A percentile compares a stretch with the other conserved stretches of the same genome.
Conservation (phyloP, 1,140 invertebrate genomes). For the Brachionus asplanchnoidis region DNA sequence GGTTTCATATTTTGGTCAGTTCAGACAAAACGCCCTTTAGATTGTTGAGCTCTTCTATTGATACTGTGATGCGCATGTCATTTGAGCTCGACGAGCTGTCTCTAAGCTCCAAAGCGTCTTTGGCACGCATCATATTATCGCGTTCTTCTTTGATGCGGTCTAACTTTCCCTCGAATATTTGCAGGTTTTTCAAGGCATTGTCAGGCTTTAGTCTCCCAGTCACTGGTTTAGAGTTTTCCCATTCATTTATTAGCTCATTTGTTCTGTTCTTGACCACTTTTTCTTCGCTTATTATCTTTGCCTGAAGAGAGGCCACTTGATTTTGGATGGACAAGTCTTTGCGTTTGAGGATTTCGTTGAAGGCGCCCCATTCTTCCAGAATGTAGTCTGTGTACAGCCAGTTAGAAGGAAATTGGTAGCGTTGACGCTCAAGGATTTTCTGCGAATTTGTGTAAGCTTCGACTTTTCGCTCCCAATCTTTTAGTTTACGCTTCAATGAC, state of each 20-base stretch:
- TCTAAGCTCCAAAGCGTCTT: constrained; percentile 92
- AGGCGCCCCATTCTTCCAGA: constrained; percentile 98
- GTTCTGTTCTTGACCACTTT: constrained; percentile 91
- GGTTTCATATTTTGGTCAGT: constrained; percentile 86
- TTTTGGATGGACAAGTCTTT: constrained; percentile 96
- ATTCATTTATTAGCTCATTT: constrained; percentile 82
- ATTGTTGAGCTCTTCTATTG: constrained; percentile 73
- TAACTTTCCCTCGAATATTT: constrained; percentile 90
- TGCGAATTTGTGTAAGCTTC: constrained; percentile 78
- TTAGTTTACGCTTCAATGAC: constrained; percentile 87
- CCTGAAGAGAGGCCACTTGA: constrained; percentile 77
- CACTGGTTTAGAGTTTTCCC: constrained; percentile 90
- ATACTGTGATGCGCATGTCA: constrained; percentile 82
- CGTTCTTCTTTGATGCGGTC: constrained; percentile 89
- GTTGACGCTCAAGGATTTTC: constrained; percentile 86
- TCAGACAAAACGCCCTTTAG: constrained; percentile 80
- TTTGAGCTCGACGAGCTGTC: constrained; percentile 61
- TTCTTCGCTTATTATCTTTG: constrained; percentile 98
- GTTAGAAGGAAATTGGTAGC: constrained; percentile 90
- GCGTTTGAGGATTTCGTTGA: constrained; percentile 95
- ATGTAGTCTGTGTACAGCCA: constrained; percentile 99
- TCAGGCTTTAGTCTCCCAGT: constrained; percentile 77
- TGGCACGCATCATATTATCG: constrained; percentile 94
- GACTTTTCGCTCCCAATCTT: constrained; percentile 68
- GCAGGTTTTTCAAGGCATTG: constrained; percentile 82